These are phyloP conservation scores for Bufo gargarizans DNA, from an alignment of 2,113 vertebrate species.

Conservation along the genomic window DNA sequence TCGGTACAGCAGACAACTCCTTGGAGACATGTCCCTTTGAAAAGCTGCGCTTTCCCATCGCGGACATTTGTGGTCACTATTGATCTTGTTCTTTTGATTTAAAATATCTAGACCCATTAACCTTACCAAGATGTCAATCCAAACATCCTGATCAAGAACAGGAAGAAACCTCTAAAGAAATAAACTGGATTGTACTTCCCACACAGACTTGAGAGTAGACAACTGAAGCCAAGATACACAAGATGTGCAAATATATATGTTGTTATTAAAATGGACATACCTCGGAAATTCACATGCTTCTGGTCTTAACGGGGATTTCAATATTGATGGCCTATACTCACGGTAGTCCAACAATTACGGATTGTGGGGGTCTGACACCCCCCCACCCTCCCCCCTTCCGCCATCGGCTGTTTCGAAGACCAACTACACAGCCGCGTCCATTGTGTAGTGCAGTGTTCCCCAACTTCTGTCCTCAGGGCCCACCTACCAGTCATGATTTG, in stretches of 20 bases:
- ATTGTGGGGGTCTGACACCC: no score
- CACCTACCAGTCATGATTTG: no score
- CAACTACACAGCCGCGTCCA: no score
- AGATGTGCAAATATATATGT: background rate
- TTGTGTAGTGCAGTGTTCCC: no score
- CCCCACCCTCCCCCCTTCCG: no score
- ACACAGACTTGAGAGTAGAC: background rate
- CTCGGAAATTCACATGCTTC: no score
- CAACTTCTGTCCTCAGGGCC: no score
- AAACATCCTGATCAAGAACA: constrained; percentile 43
- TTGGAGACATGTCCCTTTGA: background rate
- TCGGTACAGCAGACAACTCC: background rate
- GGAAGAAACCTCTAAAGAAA: constrained; percentile 29
- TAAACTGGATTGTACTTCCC: constrained; percentile 7
- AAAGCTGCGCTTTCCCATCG: background rate
- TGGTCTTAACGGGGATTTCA: no score
- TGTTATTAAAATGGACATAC: background rate
- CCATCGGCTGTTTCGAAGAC: no score
- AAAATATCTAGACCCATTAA: background rate
- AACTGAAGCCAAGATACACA: background rate
- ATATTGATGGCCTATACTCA: no score
- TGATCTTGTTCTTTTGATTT: constrained; percentile 18
- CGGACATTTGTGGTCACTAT: background rate
- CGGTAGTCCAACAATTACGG: no score
- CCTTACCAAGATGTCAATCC: background rate